Base-by-base conservation (phyloP, 2,797 vertebrate genomes). In the Glossophaga mutica region DNA sequence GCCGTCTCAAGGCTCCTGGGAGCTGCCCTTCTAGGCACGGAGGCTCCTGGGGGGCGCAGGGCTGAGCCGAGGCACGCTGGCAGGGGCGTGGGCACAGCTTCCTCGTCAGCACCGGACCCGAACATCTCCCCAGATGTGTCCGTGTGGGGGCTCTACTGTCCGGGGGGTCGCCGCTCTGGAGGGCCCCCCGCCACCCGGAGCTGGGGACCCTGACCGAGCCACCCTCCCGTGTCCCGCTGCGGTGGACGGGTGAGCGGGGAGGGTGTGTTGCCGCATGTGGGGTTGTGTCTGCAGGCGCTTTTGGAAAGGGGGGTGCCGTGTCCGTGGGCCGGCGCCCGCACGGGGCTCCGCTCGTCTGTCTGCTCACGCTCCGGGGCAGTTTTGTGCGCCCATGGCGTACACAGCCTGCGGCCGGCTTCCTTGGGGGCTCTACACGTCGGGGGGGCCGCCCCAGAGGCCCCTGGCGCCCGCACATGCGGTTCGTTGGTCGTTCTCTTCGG, bases 71-170 rank as follows among this genome's bases (percentile, higher is more conserved):
- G 39, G 39, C 39, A n/a, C n/a, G n/a, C n/a, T n/a, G n/a, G n/a
- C n/a, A n/a, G 18, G 24, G n/a, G 18, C 48, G 59, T 7, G 46
- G 9, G 18, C 34, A 3, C 6, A 16, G 2, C 46, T 48, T 39
- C 26, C 48, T 84, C n/a, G 1, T 18, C 24, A 42, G 50, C 2
- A 0, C 19, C 9, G 1, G 2, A 6, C 5, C 1, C 29, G 29
- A 29, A 52, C 42, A 2, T 15, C 42, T 73, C 44, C 29, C 29
- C 21, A 0, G 1, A 2, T 4, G 4, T 50, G 32, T 46, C 15
- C 16, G 8, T 11, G 6, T 2, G 15, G 16, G 32, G 65, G 7
- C 67, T 6, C 22, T 18, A 0, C 5, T 5, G 2, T 55, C 55
- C 0, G 0, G 24, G 24, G 73, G 39, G 37, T 29, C 1, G 1